These are phyloP conservation scores for Limulus polyphemus DNA, from an alignment of 2,888 invertebrate species.

Conservation along the genomic window DNA sequence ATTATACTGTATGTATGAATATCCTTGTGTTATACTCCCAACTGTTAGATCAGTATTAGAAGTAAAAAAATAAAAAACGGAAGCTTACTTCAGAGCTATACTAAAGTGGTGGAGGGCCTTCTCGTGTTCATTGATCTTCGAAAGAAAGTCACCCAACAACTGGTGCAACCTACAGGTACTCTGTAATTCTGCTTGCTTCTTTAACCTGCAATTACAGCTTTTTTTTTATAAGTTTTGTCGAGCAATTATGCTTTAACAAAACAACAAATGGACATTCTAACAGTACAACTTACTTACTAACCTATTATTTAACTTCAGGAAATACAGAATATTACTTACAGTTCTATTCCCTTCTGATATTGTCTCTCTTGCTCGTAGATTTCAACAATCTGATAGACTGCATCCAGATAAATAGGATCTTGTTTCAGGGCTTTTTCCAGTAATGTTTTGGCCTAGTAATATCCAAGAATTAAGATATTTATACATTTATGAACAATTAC, in stretches of 20 bases:
- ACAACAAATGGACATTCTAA: background rate
- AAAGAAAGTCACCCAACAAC: constrained; percentile 51
- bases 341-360: constrained; percentile 51
- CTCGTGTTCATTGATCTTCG: constrained; percentile 49
- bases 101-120: constrained; percentile 56
- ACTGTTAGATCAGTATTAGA: background rate
- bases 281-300: background rate
- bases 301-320: background rate
- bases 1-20: too few species aligned
- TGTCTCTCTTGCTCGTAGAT: constrained; percentile 48
- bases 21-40: too few species aligned
- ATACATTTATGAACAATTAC: too few species aligned
- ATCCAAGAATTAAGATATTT: constrained; percentile 26
- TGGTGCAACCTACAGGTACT: constrained; percentile 52
- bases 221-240: background rate
- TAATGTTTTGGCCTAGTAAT: constrained; percentile 48
- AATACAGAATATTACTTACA: constrained; percentile 35
- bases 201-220: constrained; percentile 37
- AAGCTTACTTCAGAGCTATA: constrained; percentile 48
- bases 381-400: constrained; percentile 57
- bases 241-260: background rate
- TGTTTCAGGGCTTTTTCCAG: constrained; percentile 58
- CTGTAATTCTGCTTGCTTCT: constrained; percentile 50
- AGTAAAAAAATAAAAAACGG: too few species aligned
- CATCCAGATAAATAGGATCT: constrained; percentile 57